Base-by-base conservation (phyloP, 2,113 vertebrate species). In the Raja brachyura region DNA sequence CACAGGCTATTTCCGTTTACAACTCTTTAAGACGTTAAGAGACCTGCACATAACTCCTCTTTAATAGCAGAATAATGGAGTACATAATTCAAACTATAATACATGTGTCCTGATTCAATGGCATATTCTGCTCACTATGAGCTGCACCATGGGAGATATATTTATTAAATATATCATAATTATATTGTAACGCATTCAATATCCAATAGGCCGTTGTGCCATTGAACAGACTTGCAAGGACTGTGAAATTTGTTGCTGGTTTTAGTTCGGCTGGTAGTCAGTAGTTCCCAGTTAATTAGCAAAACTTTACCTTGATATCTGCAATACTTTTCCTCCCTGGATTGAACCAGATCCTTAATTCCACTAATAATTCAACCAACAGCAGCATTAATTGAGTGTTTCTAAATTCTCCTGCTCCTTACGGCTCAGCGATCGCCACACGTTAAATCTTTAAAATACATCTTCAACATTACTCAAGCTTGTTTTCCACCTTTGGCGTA, bases 121-220 rank as follows among this genome's bases (percentile, higher is more conserved):
- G 20, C 13, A 86, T 61, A 59, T 63, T 63, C 83, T 14, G 13
- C n/a, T 88, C 83, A 66, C 59, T 66, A 1, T 88, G 59, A 63
- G 3, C 83, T 18, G 16, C 31, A 88, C 28, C 59, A 63, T 18
- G 83, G 59, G 83, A 88, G n/a, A 88, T 88, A 59, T 63, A 88
- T 63, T 88, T 63, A 88, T 63, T 88, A 88, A 88, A 63, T 31
- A 88, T 31, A 31, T 85, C 81, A n/a, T 59, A 61, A 85, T 88
- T 88, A 31, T 88, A 88, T 16, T 63, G 59, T 61, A 88, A 63
- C 83, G 31, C 59, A 18, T 16, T 88, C 59, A 66, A 85, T 6
- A 8, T 66, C 59, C 61, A 83, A 28, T 59, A n/a, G 48, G 79
- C 48, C 28, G 79, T 56, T 88, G n/a, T n/a, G 63, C 31, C n/a